Evolutionary conservation across 2,113 vertebrate species (phyloP).

Genomic region (Chrysemys picta): DNA sequence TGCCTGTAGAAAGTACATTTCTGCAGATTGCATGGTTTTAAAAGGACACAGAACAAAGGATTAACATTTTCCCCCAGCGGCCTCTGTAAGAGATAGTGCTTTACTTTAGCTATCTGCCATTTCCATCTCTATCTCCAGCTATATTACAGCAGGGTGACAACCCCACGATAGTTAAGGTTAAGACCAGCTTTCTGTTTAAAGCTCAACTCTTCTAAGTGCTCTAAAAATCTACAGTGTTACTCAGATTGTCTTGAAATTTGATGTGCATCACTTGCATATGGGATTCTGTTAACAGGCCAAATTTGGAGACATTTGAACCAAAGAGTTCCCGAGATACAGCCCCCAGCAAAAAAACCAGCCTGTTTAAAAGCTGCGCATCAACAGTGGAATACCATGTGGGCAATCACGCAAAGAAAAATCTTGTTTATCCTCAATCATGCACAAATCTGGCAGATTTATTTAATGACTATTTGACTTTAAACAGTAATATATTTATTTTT

Average conservation of each 20-base stretch:
- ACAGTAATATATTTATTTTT: not conserved
- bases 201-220: not conserved
- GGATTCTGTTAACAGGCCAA: not conserved
- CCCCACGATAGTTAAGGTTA: not conserved
- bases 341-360: not conserved
- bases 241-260: not conserved
- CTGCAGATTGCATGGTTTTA: not conserved
- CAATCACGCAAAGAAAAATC: not conserved
- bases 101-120: not conserved
- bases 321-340: not conserved
- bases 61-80: not conserved
- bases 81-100: not conserved
- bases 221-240: not conserved
- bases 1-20: not conserved
- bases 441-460: constrained; percentile 41
- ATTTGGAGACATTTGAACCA: not conserved
- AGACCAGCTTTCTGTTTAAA: not conserved
- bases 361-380: not conserved
- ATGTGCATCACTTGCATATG: not conserved
- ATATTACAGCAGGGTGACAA: not conserved
- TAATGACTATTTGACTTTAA: not conserved
- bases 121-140: not conserved
- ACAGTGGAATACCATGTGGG: not conserved
- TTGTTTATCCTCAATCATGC: constrained; percentile 39
- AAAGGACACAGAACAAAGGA: not conserved